Evolutionary conservation across 2,797 vertebrate species (phyloP).

Genomic region (Oceanodroma leucorhoa): DNA sequence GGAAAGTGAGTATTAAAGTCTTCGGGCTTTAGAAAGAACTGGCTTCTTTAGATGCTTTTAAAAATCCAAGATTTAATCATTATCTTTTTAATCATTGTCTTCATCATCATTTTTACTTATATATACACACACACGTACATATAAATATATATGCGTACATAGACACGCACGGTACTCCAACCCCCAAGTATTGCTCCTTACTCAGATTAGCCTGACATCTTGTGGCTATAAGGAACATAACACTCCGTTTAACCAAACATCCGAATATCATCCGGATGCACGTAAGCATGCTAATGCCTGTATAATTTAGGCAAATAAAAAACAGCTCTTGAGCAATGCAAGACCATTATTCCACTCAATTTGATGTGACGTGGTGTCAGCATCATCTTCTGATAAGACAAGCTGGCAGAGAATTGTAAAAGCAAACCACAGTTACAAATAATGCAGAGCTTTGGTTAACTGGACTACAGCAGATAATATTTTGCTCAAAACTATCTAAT

Average conservation of each 20-base stretch:
- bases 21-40: neutral
- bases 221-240: constrained; percentile 49
- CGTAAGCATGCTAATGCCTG: neutral
- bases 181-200: neutral
- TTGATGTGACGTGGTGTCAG: neutral
- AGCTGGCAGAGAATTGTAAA: neutral
- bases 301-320: constrained; percentile 15
- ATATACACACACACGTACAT: fast-evolving
- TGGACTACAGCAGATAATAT: neutral
- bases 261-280: neutral
- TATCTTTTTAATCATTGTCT: neutral
- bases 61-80: neutral
- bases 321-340: constrained; percentile 28
- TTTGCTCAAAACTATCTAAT: neutral
- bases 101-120: neutral
- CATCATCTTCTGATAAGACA: neutral
- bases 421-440: neutral
- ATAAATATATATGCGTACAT: fast-evolving
- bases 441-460: neutral
- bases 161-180: fast-evolving
- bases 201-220: constrained; percentile 72
- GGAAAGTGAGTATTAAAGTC: neutral
- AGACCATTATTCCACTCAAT: constrained; percentile 55
- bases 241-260: neutral
- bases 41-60: neutral